phyloP scores from a whole-genome alignment of 2,888 invertebrate species.

The Noctua janthina region DNA sequence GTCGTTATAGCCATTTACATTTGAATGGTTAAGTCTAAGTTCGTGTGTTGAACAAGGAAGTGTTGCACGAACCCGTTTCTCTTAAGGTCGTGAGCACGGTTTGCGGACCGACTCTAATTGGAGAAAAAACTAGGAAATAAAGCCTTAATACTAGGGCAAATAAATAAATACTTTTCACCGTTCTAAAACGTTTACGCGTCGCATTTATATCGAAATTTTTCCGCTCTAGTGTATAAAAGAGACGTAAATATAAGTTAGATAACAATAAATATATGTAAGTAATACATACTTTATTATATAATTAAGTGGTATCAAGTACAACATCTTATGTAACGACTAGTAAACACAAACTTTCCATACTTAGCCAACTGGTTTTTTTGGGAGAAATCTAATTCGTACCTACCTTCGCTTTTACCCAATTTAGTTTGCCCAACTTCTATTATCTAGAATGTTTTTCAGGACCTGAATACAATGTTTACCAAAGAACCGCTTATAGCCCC shows the following conservation, averaged over 20 bases:
- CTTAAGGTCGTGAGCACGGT: slow-evolving; percentile 47
- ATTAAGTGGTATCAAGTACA: slow-evolving; percentile 51
- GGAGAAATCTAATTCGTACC: slow-evolving; percentile 36
- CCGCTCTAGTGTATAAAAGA: slow-evolving; percentile 13
- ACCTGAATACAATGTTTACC: slow-evolving; percentile 39
- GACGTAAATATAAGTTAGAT: slow-evolving; percentile 43
- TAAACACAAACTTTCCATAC: slow-evolving; percentile 49
- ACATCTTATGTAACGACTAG: slow-evolving; percentile 33
- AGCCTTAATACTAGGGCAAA: slow-evolving; percentile 17
- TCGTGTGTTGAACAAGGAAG: slow-evolving; percentile 52
- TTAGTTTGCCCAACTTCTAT: background rate
- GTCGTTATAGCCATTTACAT: slow-evolving; percentile 12
- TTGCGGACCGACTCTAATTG: slow-evolving; percentile 32
- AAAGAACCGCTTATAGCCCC: slow-evolving; percentile 22
- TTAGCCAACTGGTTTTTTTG: slow-evolving; percentile 9
- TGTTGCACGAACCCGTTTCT: slow-evolving; percentile 45
- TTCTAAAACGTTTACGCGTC: slow-evolving; percentile 23
- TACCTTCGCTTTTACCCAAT: slow-evolving; percentile 33
- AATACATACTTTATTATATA: slow-evolving; percentile 27
- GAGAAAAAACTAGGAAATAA: slow-evolving; percentile 54
- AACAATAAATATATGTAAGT: slow-evolving; percentile 46
- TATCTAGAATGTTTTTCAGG: slow-evolving; percentile 33
- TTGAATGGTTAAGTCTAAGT: slow-evolving; percentile 38
- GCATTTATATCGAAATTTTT: slow-evolving; percentile 19
- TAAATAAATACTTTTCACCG: slow-evolving; percentile 33